Base-by-base conservation (phyloP, 2,113 vertebrate species). In the Hemiscyllium ocellatum region DNA sequence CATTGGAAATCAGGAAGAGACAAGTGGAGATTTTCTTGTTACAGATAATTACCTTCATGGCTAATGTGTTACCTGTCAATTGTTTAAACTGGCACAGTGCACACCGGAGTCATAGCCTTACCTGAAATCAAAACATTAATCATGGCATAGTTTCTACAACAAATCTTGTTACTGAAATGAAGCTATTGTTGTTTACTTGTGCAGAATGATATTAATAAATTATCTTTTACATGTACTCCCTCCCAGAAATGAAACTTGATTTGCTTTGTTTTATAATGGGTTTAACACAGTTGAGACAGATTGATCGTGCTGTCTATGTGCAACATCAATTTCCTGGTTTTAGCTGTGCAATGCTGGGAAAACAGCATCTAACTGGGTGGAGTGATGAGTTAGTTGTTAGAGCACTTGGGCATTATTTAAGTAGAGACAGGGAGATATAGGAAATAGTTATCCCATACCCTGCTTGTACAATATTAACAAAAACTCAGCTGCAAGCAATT, bases 111-210 rank as follows among this genome's bases (percentile, higher is more conserved):
- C 72, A 33, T 29, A 13, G 26, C 29, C 72, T 76, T 29, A 76
- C 72, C 72, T 24, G 29, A 76, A 76, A 76, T 76, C 72, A n/a
- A 10, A 76, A n/a, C 7, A 13, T 76, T 42, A 17, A 83, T n/a
- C 10, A 20, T 42, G 33, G 13, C 29, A 42, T 80, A 15, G 5
- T 42, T 83, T 83, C 19, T n/a, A 78, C 15, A 83, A 83, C 78
- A 19, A 42, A 37, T 83, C 13, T 42, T 83, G 19, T 4, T 37
- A 83, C 78, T 83, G n/a, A 20, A n/a, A 37, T 83, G 78, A 83
- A 42, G n/a, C 78, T 83, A 98, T 97, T 15, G 98, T 97, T 56
- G 97, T 94, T 89, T 97, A 97, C 96, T 98, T 98, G 98, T 98
- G 96, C 52, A 70, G 96, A 68, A 96, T 72, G 47, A 78, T 10